Evolutionary conservation across 2,797 vertebrate genomes (phyloP).

Genomic region (Falco cherrug): DNA sequence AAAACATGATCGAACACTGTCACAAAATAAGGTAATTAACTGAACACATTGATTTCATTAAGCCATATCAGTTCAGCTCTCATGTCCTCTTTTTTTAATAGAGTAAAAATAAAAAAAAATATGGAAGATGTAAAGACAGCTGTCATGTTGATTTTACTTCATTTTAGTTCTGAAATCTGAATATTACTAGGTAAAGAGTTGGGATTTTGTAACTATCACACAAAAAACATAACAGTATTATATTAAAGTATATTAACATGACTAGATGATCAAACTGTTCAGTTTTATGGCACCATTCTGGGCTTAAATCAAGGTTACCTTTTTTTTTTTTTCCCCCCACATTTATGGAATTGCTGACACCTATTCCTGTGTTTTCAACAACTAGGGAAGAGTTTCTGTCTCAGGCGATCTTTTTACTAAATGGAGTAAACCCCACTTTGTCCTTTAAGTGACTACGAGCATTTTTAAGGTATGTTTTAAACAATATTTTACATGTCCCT

Average conservation of each 20-base stretch:
- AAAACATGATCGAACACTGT: neutral
- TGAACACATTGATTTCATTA: neutral
- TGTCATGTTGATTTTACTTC: neutral
- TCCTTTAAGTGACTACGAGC: neutral
- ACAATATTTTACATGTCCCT: fast-evolving
- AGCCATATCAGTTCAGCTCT: neutral
- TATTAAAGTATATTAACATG: neutral
- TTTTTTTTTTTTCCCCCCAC: neutral
- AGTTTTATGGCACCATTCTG: neutral
- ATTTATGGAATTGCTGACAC: neutral
- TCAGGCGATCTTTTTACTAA: neutral
- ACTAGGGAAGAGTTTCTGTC: neutral
- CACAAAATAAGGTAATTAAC: neutral
- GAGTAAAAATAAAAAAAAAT: neutral
- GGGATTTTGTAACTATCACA: neutral
- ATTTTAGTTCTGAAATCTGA: neutral
- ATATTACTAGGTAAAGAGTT: neutral
- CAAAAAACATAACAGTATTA: neutral
- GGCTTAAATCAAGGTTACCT: neutral
- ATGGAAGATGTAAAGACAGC: neutral
- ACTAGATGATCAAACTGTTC: neutral
- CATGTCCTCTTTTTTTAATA: neutral
- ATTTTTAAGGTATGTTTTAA: neutral
- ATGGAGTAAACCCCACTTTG: neutral
- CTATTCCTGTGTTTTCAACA: neutral